These are phyloP conservation scores for Cataglyphis cursor DNA, from an alignment of 2,888 invertebrate genomes.

Conservation along the genomic window DNA sequence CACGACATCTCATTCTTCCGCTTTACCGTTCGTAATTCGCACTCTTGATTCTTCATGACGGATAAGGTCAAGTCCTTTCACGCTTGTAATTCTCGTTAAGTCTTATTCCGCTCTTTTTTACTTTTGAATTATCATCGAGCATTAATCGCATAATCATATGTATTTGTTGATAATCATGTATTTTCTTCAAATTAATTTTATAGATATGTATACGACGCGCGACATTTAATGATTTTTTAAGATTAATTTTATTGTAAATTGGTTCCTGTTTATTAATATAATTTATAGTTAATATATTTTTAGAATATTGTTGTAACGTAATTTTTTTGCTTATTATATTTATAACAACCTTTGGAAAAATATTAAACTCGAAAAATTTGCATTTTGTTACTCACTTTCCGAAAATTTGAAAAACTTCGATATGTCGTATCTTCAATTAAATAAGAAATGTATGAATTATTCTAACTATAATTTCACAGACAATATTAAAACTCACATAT, in stretches of 20 bases:
- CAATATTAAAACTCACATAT: neutral
- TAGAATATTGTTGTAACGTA: neutral
- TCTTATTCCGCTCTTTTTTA: neutral
- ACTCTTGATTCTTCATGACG: constrained; percentile 69
- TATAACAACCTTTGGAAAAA: neutral
- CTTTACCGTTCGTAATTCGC: constrained; percentile 63
- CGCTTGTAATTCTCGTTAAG: constrained; percentile 10
- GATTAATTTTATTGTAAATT: neutral
- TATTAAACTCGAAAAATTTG: constrained; percentile 4
- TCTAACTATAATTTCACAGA: neutral
- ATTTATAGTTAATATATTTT: neutral
- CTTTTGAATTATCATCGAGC: constrained; percentile 33
- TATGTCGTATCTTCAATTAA: neutral
- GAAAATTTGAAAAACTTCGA: neutral
- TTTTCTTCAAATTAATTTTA: neutral
- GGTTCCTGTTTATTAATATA: neutral
- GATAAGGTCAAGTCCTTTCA: constrained; percentile 49
- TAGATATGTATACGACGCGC: neutral
- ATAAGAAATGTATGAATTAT: neutral
- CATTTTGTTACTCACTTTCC: neutral
- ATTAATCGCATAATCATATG: neutral
- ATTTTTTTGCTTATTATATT: neutral
- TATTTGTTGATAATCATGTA: neutral
- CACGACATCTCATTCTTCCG: constrained; percentile 68
- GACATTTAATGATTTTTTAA: neutral